Evolutionary conservation across 2,113 vertebrate genomes (phyloP).

Genomic region (Brachionichthys hirsutus): DNA sequence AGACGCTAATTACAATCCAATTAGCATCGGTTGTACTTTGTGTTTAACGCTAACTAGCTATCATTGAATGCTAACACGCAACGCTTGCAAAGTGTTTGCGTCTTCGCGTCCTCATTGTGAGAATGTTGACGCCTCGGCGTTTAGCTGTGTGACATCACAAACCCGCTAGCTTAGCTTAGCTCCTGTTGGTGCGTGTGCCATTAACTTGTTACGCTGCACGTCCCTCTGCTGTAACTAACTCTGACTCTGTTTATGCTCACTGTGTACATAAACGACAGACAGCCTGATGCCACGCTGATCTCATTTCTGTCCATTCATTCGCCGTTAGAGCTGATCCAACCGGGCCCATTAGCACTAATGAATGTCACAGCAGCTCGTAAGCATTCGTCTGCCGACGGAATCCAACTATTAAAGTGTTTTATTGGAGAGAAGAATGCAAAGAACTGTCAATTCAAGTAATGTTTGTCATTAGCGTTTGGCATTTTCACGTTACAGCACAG

Average conservation of each 20-base stretch:
- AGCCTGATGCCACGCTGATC: slow-evolving; percentile 10
- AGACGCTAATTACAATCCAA: neutral
- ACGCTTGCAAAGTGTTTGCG: no score
- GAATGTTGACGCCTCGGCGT: no score
- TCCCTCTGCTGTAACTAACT: neutral
- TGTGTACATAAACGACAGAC: slow-evolving; percentile 10
- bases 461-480: neutral
- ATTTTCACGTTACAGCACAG: neutral
- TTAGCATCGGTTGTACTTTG: neutral
- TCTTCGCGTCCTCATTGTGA: no score
- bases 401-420: slow-evolving; percentile 11
- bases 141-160: no score
- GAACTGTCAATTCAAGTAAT: neutral
- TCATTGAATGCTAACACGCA: no score
- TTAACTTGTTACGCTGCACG: neutral
- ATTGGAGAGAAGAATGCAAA: slow-evolving; percentile 2
- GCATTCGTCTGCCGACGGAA: neutral
- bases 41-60: neutral
- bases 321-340: slow-evolving; percentile 27
- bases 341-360: slow-evolving; percentile 36
- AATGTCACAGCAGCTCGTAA: slow-evolving; percentile 16
- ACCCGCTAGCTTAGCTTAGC: no score
- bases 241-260: neutral
- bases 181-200: neutral
- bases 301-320: slow-evolving; percentile 35